Evolutionary conservation across 2,113 vertebrate species (phyloP), one percentile per base, ranked within the genome.

Genomic region (Acrocephalus arundinaceus): DNA sequence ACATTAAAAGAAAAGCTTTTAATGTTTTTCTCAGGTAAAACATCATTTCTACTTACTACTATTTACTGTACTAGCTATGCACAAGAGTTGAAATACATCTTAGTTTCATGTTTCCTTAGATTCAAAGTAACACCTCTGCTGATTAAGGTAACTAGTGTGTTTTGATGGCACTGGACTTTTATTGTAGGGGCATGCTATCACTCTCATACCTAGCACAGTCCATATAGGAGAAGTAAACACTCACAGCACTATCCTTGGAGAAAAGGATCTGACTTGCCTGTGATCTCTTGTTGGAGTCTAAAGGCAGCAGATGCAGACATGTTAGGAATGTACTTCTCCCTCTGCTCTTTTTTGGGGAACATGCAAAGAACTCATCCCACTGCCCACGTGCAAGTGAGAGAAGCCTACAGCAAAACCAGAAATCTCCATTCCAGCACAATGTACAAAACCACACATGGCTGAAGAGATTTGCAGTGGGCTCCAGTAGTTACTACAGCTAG

Each of bases 311-410:
- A 35, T 43, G 7, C 20, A 88, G 59, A 62, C 19, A 13, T 6
- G 7, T 30, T 13, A 20, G 31, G 49, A 77, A 59, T 3, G 8
- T n/a, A 58, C 11, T 80, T 87, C 41, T 87, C 70, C 30, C 43
- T 66, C 61, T 37, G 11, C 76, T 62, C 27, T 45, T 55, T 19
- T 8, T 70, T 0, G 1, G 25, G 58, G 28, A 83, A 52, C 18
- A 43, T 0, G 0, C 6, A 33, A 82, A 79, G 30, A 27, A 18
- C 33, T 66, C 1, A 0, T 43, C 24, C 25, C n/a, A 46, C 24
- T 46, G n/a, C 19, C 61, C 19, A 5, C 0, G 0, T 6, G 1
- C 35, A 15, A 30, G 13, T 14, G 61, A 72, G 67, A 54, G 43
- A 37, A 89, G 16, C 39, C 28, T 46, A 22, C 9, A 89, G 58